Base-by-base conservation (phyloP, 2,113 vertebrate species). In the Lepus timidus region DNA sequence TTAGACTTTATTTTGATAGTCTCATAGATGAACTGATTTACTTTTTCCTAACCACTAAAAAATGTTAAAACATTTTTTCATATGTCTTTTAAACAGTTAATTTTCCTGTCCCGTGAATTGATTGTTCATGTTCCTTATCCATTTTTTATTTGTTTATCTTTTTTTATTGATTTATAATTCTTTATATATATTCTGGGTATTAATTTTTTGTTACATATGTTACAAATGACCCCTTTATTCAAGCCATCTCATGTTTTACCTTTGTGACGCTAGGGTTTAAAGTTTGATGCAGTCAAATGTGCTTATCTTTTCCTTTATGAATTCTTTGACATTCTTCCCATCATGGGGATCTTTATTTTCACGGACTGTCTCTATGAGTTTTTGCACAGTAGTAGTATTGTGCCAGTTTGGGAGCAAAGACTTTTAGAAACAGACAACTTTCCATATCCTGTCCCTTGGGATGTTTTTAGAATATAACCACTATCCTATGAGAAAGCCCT, bases 1-100 rank as follows among this genome's bases (percentile, higher is more conserved):
- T n/a, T n/a, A 93, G 36, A 89, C 65, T 78, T 86, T 64, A 33
- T 87, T 75, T 83, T 84, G 73, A 44, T 14, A 49, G 52, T 67
- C 52, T 91, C 36, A 71, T 73, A 64, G 25, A 25, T 39, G 49
- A 87, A n/a, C 93, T 95, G 2, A 65, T 96, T 71, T 94, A 61
- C 27, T 23, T 85, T 93, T 81, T 80, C 16, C 51, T 68, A 85
- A 65, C 89, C 20, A 29, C 68, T 74, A 6, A 68, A 36, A 83
- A 51, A 64, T 20, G 4, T 23, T 71, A 16, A 79, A 67, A 44
- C 29, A 44, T 75, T 11, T 82, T 93, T 75, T 55, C 22, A 29
- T 67, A 44, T 65, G 1, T 90, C 36, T 76, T 9, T 33, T 71
- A 25, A 25, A 17, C 74, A 49, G 0, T 89, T 84, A 74, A 13